These are phyloP conservation scores for Amiota minor DNA, from an alignment of 2,888 invertebrate genomes.

Conservation along the genomic window DNA sequence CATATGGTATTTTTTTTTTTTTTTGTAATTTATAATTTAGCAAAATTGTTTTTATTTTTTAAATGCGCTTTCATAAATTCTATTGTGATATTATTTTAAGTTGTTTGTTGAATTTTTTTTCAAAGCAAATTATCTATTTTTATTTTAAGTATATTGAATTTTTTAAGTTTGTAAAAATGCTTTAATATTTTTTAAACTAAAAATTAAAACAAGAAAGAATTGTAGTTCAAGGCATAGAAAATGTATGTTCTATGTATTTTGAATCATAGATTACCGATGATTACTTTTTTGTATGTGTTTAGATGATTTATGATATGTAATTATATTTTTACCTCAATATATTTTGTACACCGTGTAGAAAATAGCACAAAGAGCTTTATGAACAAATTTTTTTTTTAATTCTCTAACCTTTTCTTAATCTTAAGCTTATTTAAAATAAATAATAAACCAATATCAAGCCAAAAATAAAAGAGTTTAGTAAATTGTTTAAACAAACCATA, in stretches of 20 bases:
- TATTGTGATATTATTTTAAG: conserved; percentile 62
- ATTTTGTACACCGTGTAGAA: conserved; percentile 57
- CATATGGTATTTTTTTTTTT: conserved; percentile 37
- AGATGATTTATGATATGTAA: conserved; percentile 38
- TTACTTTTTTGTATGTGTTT: not conserved
- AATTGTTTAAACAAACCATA: conserved; percentile 25
- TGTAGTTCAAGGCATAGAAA: no score
- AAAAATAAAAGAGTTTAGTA: not conserved
- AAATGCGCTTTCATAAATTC: conserved; percentile 7
- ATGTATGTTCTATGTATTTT: no score
- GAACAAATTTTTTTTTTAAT: conserved; percentile 10
- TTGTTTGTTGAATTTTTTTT: conserved; percentile 42
- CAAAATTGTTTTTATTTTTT: not conserved
- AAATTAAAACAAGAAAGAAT: no score
- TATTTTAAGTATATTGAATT: not conserved
- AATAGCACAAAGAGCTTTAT: conserved; percentile 54
- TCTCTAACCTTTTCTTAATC: conserved; percentile 1
- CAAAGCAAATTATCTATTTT: conserved; percentile 25
- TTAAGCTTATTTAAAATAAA: not conserved
- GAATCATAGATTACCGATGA: no score
- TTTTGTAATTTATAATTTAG: conserved; percentile 49
- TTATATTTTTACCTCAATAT: conserved; percentile 35
- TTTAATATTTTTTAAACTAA: conserved; percentile 19
- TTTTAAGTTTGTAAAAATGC: conserved; percentile 31
- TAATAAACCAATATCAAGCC: not conserved